Evolutionary conservation across 2,888 invertebrate genomes (phyloP), one percentile per base, ranked within the genome.

Genomic region (Cryptophagus acutangulus): DNA sequence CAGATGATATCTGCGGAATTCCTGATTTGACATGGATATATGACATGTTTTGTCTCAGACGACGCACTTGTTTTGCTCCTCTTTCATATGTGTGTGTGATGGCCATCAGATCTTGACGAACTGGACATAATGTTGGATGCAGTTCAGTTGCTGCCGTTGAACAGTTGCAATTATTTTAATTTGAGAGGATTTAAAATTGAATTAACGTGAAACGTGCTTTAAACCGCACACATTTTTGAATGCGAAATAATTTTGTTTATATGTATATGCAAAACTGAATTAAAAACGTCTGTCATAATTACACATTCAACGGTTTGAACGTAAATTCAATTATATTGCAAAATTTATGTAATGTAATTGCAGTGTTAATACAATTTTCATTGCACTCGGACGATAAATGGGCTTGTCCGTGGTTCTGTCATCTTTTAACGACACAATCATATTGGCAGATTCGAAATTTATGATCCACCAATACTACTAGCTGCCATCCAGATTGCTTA

Each of bases 281-380:
- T 13, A 26, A 4, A 26, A 4, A 26, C 9, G 24, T 12, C 43
- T 39, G 29, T 43, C 41, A 38, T 46, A 43, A 50, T 50, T 50
- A 47, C 40, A 33, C 33, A 45, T 41, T 40, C 38, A 34, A 9
- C 9, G 20, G 6, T 46, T 46, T 43, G 45, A 44, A 49, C 43
- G 45, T 45, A 41, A 53, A 55, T 55, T 53, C 45, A 49, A 53
- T 55, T 55, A 52, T 39, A 52, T 44, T 44, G 47, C 39, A 48
- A 47, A 52, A 54, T 51, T 48, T 49, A 52, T 48, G 50, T 51
- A 52, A 51, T 48, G 48, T 55, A 55, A 55, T 55, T 55, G 51
- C 43, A 40, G 36, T 43, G 51, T 36, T 55, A 55, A 55, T 53
- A 46, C 44, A 55, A 55, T 52, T 53, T 55, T 53, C 55, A 55